These are phyloP conservation scores for Gopherus flavomarginatus DNA, from an alignment of 2,113 vertebrate species.

Conservation along the genomic window DNA sequence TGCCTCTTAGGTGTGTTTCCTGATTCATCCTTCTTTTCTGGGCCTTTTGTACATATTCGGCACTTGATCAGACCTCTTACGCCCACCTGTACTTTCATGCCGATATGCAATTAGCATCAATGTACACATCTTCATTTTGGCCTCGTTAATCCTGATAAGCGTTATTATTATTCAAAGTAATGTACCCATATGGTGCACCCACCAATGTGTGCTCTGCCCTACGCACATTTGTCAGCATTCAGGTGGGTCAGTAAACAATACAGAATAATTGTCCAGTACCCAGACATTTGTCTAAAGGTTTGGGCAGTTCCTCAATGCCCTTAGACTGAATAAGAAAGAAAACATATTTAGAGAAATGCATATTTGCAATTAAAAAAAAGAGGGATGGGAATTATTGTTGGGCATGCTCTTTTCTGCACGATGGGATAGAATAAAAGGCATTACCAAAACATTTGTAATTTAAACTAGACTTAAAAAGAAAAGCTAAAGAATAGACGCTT, in stretches of 20 bases:
- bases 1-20: background rate
- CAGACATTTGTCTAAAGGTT: background rate
- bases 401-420: background rate
- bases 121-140: background rate
- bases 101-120: background rate
- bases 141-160: background rate
- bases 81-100: background rate
- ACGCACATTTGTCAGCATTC: background rate
- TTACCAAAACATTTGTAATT: background rate
- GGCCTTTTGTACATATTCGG: background rate
- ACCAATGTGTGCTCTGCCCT: background rate
- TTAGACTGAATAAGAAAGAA: background rate
- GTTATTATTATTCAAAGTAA: background rate
- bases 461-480: background rate
- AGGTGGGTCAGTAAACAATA: background rate
- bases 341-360: fast-evolving
- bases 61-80: background rate
- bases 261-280: background rate
- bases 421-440: background rate
- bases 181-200: background rate
- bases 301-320: background rate
- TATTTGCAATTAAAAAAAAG: background rate
- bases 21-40: background rate
- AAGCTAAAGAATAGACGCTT: background rate
- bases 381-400: fast-evolving